Base-by-base conservation (phyloP, 2,113 vertebrate species). In the Dicentrarchus labrax region DNA sequence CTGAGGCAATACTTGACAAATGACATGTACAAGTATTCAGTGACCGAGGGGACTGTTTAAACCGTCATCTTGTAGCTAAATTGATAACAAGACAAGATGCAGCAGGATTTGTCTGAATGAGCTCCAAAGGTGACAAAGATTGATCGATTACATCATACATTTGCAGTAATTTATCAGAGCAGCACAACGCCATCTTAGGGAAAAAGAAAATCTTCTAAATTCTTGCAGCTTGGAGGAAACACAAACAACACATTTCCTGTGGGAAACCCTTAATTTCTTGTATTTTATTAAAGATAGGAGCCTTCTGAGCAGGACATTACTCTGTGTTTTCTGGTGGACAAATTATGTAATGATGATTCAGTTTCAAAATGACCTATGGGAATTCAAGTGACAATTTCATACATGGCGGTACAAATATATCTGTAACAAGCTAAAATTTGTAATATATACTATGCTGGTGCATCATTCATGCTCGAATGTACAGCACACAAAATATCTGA, bases 101-200 rank as follows among this genome's bases (percentile, higher is more conserved):
- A 43, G 43, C 38, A n/a, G 11, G n/a, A 56, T 72, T 19, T 19
- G 13, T 50, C 24, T 67, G 70, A 67, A 39, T 13, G 50, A 48
- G 70, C 61, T 59, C 50, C 41, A 70, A 59, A 65, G 68, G 39
- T 0, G 48, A 59, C 41, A 50, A 12, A 15, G 53, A 74, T 30
- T 30, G 53, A 74, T 72, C 6, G 16, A 50, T 56, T 24, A 54
- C 30, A 50, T 50, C 10, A 65, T 16, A 21, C 3, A 30, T 30
- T 50, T 39, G 21, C 57, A 22, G 17, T 45, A 21, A 72, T 83
- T 47, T 48, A 43, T 68, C 53, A 67, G 15, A 50, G 41, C 43
- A 38, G 6, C 8, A 39, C 22, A 48, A 4, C 0, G 4, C 36
- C 13, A 22, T 22, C 9, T 45, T 8, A 10, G 6, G 9, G 5